A percentile compares a stretch with the other conserved stretches of the same genome.
Conservation (phyloP, 1,140 invertebrate genomes). For the Dendrolimus kikuchii region DNA sequence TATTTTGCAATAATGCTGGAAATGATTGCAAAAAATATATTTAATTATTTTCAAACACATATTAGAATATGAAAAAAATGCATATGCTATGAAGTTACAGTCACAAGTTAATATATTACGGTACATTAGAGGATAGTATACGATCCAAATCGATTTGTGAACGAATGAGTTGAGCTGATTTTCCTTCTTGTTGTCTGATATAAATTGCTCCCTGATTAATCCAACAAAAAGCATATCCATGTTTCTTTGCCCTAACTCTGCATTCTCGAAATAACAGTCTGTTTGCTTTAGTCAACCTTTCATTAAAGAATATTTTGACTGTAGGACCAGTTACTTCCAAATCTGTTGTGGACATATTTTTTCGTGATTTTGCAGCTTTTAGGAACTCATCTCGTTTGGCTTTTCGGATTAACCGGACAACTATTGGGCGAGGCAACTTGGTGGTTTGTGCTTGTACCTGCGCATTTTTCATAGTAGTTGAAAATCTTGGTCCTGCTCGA, state of each 20-base stretch:
- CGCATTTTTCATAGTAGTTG: too few relatives aligned
- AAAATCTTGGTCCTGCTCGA: too few relatives aligned
- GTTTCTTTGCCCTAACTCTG: neutral
- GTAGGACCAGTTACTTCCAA: conserved; percentile 3
- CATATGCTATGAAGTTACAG: too few relatives aligned
- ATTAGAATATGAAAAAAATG: neutral
- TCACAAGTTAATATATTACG: too few relatives aligned
- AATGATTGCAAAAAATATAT: neutral
- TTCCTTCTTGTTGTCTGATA: conserved; percentile 2
- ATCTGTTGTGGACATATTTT: conserved; percentile 8
- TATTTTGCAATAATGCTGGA: neutral
- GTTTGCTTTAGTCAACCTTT: conserved; percentile 4
- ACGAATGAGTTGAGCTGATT: neutral
- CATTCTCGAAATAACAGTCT: conserved; percentile 7
- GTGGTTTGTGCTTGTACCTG: neutral
- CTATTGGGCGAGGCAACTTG: conserved; percentile 7
- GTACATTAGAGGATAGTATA: neutral
- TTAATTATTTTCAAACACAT: neutral
- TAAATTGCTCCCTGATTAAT: conserved; percentile 5
- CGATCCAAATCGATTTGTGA: neutral
- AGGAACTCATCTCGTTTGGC: conserved; percentile 12
- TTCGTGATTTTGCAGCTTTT: conserved; percentile 9
- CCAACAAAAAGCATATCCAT: conserved; percentile 1
- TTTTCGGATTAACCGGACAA: conserved; percentile 6
- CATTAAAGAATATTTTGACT: conserved; percentile 7